Base-by-base conservation (phyloP, 2,113 vertebrate genomes). In the Dermatemys mawii region DNA sequence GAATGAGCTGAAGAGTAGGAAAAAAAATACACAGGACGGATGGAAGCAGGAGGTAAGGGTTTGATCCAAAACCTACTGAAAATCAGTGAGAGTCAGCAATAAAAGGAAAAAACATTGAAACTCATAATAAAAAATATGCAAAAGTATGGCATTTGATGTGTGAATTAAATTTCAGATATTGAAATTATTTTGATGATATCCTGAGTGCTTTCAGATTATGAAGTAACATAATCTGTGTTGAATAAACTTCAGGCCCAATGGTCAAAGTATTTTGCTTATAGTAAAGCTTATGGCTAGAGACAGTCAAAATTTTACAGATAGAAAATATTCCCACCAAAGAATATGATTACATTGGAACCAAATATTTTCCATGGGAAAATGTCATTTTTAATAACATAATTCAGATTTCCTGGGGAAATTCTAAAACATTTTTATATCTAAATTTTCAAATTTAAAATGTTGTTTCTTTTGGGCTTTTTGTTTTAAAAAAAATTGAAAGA, bases 1-100 rank as follows among this genome's bases (percentile, higher is more conserved):
- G 94, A 96, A 27, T 29, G 90, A 53, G 54, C 27, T 87, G 46
- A 90, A 90, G 53, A 93, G 84, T 67, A n/a, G 13, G 93, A 90
- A 93, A 83, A 1, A 41, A 94, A n/a, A 89, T 73, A 87, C 4
- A 93, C 35, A 83, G 57, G 75, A 88, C 81, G 63, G 92, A 92
- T 48, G 81, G 12, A 90, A 32, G 54, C 4, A 90, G 46, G 19
- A 46, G 35, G 9, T 70, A 70, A 86, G 7, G 0, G 4, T 22
- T 50, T 87, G 78, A 95, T 84, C 63, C 90, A 93, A 89, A 94
- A 89, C 63, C 2, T 1, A 76, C 4, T 44, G 7, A 76, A 76
- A 76, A 26, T 27, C 73, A 76, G 41, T 29, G 26, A 44, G 73
- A 2, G 22, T 11, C 24, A 86, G 49, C 80, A 27, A 89, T 5